These are phyloP conservation scores for Limanda limanda DNA, from an alignment of 2,113 vertebrate genomes.

Conservation along the genomic window DNA sequence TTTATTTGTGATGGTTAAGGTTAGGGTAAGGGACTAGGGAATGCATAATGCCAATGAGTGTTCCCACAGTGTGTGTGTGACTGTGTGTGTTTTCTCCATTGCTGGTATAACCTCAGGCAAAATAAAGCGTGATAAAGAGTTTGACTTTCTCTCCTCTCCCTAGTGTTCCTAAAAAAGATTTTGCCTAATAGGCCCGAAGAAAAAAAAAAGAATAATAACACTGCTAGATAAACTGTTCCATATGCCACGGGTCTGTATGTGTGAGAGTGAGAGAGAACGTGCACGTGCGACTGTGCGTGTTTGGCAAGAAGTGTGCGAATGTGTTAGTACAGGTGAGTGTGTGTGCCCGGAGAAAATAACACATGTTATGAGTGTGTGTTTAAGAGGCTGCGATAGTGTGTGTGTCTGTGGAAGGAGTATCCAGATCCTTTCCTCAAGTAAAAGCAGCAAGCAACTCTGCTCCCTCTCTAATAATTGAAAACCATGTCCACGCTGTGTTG, in stretches of 20 bases:
- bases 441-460: background rate
- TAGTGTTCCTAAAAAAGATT: slow-evolving; percentile 59
- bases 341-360: slow-evolving; percentile 10
- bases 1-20: too few relatives aligned
- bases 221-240: slow-evolving; percentile 80
- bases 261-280: background rate
- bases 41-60: too few relatives aligned
- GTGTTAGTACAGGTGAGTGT: slow-evolving; percentile 44
- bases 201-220: slow-evolving; percentile 53
- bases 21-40: too few relatives aligned
- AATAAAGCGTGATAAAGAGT: slow-evolving; percentile 66
- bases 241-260: slow-evolving; percentile 55
- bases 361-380: background rate
- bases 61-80: background rate
- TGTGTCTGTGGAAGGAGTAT: background rate
- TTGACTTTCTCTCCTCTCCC: slow-evolving; percentile 54
- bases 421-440: background rate
- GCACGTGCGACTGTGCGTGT: background rate
- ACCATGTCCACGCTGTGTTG: background rate
- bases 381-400: background rate
- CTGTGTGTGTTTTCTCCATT: slow-evolving; percentile 8
- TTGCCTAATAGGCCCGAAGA: slow-evolving; percentile 73
- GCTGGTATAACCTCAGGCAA: slow-evolving; percentile 47
- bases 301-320: slow-evolving; percentile 28
- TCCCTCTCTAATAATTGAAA: background rate